These are phyloP conservation scores for Petaurus breviceps DNA, from an alignment of 2,113 vertebrate genomes.

Conservation along the genomic window DNA sequence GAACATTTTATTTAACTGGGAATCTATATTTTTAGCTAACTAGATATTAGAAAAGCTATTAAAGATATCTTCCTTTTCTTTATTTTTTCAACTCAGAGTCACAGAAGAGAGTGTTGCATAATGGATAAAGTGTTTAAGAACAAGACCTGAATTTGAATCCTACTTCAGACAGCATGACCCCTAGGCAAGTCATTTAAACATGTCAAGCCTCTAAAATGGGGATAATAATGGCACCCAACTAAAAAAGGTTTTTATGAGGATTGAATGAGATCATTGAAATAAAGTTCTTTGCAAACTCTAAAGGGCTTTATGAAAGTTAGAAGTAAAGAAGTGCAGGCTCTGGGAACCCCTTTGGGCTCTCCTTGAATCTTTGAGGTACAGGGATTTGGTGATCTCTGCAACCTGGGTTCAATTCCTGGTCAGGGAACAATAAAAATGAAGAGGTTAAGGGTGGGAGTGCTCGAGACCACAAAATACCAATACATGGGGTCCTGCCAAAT, in stretches of 20 bases:
- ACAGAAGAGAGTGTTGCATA: neutral
- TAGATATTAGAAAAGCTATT: neutral
- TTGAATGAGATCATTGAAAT: neutral
- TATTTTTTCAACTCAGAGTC: neutral
- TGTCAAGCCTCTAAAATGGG: neutral
- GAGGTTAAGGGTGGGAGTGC: no score
- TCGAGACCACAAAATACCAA: no score
- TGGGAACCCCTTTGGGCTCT: no score
- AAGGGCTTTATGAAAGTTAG: neutral
- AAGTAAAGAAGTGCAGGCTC: no score
- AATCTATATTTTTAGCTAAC: neutral
- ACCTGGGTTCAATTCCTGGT: no score
- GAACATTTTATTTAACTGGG: neutral
- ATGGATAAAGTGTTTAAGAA: neutral
- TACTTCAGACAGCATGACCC: neutral
- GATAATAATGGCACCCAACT: neutral
- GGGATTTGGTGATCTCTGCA: no score
- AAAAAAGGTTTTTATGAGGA: neutral
- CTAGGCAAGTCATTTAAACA: neutral
- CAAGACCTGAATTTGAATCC: neutral
- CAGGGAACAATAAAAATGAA: no score
- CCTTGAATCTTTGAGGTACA: no score
- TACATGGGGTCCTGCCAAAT: no score
- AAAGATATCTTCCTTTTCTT: neutral
- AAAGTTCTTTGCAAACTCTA: neutral